phyloP scores from a whole-genome alignment of 2,888 invertebrate species.

The Dyspetes luteomarginatus region DNA sequence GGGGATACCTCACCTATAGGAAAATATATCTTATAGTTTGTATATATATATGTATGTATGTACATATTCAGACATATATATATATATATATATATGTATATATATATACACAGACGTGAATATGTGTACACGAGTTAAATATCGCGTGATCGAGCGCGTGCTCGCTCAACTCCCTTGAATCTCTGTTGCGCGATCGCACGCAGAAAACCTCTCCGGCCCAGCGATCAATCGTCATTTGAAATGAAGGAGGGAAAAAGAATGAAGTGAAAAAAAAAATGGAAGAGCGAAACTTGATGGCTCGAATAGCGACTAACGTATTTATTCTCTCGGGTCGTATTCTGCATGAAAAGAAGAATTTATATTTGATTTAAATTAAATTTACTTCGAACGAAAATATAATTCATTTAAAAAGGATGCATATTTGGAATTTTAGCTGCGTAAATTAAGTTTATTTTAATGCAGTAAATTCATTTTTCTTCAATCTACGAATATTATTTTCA shows the following conservation, averaged over 20 bases:
- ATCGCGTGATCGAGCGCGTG: constrained; percentile 66
- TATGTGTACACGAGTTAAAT: constrained; percentile 14
- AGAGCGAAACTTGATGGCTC: not conserved
- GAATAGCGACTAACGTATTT: not conserved
- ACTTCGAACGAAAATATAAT: not conserved
- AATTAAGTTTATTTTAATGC: not conserved
- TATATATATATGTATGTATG: not conserved
- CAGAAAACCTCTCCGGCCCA: constrained; percentile 30
- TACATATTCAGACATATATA: not conserved
- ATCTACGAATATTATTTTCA: not conserved
- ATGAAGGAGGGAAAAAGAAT: not conserved
- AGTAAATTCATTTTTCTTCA: not conserved
- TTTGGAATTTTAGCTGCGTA: not conserved
- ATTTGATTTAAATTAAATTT: not conserved
- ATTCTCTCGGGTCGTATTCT: not conserved
- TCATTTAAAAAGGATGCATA: not conserved
- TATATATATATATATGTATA: not conserved
- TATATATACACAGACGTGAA: not conserved
- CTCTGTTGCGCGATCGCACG: constrained; percentile 47
- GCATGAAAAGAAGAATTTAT: not conserved
- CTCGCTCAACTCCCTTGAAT: constrained; percentile 54
- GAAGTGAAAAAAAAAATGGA: not conserved
- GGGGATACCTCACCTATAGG: constrained; percentile 53
- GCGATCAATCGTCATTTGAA: constrained; percentile 55
- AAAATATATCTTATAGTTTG: constrained; percentile 9